Evolutionary conservation across 2,888 invertebrate genomes (phyloP), one percentile per base, ranked within the genome.

Genomic region (Phaedon cochleariae): DNA sequence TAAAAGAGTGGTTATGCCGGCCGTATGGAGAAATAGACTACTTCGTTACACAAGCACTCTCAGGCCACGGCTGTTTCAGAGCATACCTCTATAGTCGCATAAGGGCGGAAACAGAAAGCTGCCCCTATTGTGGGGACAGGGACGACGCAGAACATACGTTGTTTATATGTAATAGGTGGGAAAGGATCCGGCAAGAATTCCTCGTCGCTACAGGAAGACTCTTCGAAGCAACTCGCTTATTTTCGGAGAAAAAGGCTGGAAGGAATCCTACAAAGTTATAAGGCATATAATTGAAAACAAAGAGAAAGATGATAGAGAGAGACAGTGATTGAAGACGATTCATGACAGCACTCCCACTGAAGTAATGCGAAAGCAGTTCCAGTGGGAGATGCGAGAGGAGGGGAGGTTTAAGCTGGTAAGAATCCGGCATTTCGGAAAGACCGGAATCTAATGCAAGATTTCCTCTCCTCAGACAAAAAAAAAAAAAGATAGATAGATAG

Each of bases 261-360:
- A 18, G 21, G 17, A 2, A n/a, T 7, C 55, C 15, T 41, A 18
- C n/a, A 45, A 22, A 1, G 12, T 20, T 12, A 45, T 55, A 55
- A 55, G 41, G 15, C 41, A 41, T 9, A 57, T 57, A 15, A 45
- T 57, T 10, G 57, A 57, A 20, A 57, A 12, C 45, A 45, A 57
- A 41, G 57, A 57, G 26, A 57, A 41, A 20, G 52, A 53, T 12
- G 52, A 53, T 22, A 53, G 52, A 31, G 17, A 31, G 2, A 34
- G 34, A 53, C 15, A 26, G 26, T 26, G 26, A 26, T 26, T 1
- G 22, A 15, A 21, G 6, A n/a, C 12, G 12, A 51, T 2, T 1
- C 1, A 26, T 3, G 6, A 3, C 45, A 45, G 45, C 45, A 45
- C 45, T 10, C 12, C 20, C 48, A 49, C 3, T 21, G 49, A 18